A percentile compares a stretch with the other conserved stretches of the same genome.
Conservation (phyloP, 2,113 vertebrate species). For the Osmerus eperlanus region DNA sequence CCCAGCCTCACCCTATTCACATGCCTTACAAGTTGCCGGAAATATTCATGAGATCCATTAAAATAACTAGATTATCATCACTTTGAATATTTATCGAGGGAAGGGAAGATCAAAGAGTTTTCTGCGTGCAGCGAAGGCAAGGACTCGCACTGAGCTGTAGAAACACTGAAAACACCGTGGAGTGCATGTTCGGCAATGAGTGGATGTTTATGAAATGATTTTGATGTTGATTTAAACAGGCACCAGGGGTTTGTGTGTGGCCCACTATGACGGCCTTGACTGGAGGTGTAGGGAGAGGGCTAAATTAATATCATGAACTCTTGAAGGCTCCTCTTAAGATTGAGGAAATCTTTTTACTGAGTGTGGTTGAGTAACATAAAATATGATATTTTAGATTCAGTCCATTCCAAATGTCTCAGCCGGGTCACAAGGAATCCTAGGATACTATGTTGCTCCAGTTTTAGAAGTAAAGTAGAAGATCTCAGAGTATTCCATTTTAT, state of each 20-base stretch:
- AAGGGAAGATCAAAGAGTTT: slow-evolving; percentile 42
- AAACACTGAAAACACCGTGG: not conserved
- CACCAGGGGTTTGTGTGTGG: slow-evolving; percentile 15
- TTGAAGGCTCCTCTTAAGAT: not conserved
- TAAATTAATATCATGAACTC: not conserved
- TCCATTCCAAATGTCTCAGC: slow-evolving; percentile 45
- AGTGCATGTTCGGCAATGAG: slow-evolving; percentile 25
- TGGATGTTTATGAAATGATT: slow-evolving; percentile 34
- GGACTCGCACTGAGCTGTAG: slow-evolving; percentile 7
- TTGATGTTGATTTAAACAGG: slow-evolving; percentile 44
- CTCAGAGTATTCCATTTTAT: slow-evolving; percentile 35
- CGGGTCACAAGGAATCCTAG: slow-evolving; percentile 45
- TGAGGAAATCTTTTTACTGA: not conserved
- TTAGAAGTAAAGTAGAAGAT: not conserved
- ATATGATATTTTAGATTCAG: not conserved
- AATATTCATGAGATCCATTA: slow-evolving; percentile 54
- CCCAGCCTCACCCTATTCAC: slow-evolving; percentile 24
- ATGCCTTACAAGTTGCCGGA: slow-evolving; percentile 22
- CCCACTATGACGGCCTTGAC: not conserved
- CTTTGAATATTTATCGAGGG: slow-evolving; percentile 48
- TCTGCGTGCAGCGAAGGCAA: slow-evolving; percentile 16
- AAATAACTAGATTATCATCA: slow-evolving; percentile 48
- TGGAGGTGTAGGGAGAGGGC: not conserved
- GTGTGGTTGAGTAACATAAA: not conserved
- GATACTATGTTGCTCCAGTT: not conserved